Percentiles rank a stretch among this genome's conserved stretches.
Conservation (phyloP, 1,140 invertebrate genomes). For the Drosophila lacteicornis region DNA sequence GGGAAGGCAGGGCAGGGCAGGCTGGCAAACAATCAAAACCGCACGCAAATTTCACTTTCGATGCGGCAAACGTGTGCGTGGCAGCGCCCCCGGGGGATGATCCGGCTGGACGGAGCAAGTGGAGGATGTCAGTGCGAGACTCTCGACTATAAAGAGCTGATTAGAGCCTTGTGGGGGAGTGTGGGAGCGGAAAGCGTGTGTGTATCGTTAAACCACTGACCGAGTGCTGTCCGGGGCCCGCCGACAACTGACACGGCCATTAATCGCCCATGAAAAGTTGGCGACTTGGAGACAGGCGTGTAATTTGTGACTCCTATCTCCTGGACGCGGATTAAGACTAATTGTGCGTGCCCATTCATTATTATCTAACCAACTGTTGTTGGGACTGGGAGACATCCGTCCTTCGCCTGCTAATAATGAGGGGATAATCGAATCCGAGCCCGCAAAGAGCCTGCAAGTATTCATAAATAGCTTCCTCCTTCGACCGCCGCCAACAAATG, state of each 20-base stretch:
- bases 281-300: constrained; percentile 1
- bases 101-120: neutral
- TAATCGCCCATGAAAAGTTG: constrained; percentile 7
- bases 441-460: constrained; percentile 18
- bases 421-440: constrained; percentile 11
- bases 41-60: constrained; percentile 48
- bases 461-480: constrained; percentile 17
- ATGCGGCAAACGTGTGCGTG: constrained; percentile 13
- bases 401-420: neutral
- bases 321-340: neutral
- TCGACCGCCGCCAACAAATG: constrained; percentile 2
- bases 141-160: constrained; percentile 47
- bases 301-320: neutral
- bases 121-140: neutral
- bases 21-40: constrained; percentile 37
- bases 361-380: constrained; percentile 2
- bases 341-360: constrained; percentile 20
- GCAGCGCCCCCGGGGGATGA: neutral
- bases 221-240: no score
- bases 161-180: constrained; percentile 16
- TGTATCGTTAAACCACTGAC: neutral
- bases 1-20: no score
- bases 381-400: no score
- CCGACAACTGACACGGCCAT: constrained; percentile 32
- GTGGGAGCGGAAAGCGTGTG: neutral